Base-by-base conservation (phyloP, 2,888 invertebrate genomes). In the Eupeodes luniger region DNA sequence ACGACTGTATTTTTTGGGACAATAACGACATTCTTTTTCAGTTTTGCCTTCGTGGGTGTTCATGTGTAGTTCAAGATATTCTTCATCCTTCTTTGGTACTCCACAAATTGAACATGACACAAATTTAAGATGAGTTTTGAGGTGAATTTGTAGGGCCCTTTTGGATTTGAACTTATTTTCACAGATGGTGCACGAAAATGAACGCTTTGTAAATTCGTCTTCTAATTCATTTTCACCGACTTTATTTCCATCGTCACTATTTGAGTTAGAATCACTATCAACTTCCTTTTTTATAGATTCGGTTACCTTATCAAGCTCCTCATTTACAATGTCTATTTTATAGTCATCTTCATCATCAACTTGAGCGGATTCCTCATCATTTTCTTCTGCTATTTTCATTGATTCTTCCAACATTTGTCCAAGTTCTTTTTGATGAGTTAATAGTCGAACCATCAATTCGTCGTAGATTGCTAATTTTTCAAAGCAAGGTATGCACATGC, bases 41-140 rank as follows among this genome's bases (percentile, higher is more conserved):
- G 91, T 91, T 86, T 92, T 92, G 1, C 93, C 93, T 62, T 93
- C 93, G 40, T 93, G 93, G 0, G 91, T 85, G 61, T 93, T 93
- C 93, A 92, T 93, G 66, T 93, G 93, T 55, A 93, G 78, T 34
- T 91, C 91, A 0, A 93, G 90, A 36, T 93, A 92, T 51, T 93
- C 92, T 34, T 93, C 92, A 75, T 92, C 91, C 34, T 92, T 91
- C 0, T 92, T 91, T 1, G 91, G 85, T 0, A 91, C 90, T 0
- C 93, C 93, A 44, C 93, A 93, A 40, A 93, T 91, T 12, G 90
- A 90, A 27, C 93, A 93, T 1, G 36, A 61, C 5, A 47, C 44
- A 7, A 27, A 53, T 40, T 78, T 82, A 4, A 57, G 44, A 61
- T 74, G 78, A 2, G 27, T 14, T n/a, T 64, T 78, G n/a, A 76